Conservation (phyloP, 2,797 vertebrate genomes). For the Sciurus vulgaris region DNA sequence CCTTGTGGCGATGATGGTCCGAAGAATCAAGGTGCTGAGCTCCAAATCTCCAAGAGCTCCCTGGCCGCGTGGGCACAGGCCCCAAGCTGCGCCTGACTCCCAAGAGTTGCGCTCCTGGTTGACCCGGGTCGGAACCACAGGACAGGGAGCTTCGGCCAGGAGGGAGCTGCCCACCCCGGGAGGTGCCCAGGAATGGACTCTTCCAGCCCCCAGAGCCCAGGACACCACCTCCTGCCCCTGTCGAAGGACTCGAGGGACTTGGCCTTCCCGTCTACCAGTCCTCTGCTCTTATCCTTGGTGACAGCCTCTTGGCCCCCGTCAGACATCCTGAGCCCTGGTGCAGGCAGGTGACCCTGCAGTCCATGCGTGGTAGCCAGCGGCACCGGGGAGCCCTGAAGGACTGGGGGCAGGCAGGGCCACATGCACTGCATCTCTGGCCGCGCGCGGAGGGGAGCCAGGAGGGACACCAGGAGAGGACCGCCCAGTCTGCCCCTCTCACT, state of each 20-base stretch:
- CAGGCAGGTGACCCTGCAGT: background rate
- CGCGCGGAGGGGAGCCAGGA: no score
- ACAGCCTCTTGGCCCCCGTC: background rate
- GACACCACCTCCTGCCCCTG: background rate
- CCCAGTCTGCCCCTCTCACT: no score
- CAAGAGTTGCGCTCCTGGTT: background rate
- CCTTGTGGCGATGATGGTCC: background rate
- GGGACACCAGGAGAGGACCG: no score
- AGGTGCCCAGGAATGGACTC: background rate
- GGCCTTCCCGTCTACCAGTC: no score
- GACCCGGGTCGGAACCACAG: background rate
- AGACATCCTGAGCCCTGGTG: background rate
- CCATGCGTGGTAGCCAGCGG: background rate
- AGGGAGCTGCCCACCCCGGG: background rate
- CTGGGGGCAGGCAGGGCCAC: no score
- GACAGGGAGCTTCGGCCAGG: background rate
- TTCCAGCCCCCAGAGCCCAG: background rate
- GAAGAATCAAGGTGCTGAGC: background rate
- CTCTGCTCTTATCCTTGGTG: background rate
- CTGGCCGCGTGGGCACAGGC: background rate
- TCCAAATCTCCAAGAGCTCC: no score
- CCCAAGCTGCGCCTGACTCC: background rate
- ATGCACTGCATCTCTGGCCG: no score
- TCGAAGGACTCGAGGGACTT: background rate
- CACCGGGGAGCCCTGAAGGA: no score